phyloP scores from a whole-genome alignment of 2,888 invertebrate genomes.

The Salticus scenicus region DNA sequence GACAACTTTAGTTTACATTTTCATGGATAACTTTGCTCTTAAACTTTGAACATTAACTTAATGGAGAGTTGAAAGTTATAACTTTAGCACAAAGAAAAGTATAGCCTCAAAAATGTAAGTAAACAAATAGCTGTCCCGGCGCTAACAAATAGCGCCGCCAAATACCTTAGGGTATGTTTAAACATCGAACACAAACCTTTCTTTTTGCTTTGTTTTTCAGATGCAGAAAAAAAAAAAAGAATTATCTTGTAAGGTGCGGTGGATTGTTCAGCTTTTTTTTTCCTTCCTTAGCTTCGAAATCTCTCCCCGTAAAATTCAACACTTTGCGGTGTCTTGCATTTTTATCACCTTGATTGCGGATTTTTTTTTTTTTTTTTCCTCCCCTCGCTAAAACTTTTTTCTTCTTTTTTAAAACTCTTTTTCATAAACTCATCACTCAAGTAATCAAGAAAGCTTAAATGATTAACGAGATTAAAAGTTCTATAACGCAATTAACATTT shows the following conservation, averaged over 20 bases:
- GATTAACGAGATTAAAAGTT: constrained; percentile 26
- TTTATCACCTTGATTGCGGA: constrained; percentile 47
- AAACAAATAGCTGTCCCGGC: constrained; percentile 57
- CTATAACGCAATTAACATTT: neutral
- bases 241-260: constrained; percentile 39
- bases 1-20: constrained; percentile 60
- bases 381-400: neutral
- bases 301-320: constrained; percentile 2
- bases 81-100: constrained; percentile 48
- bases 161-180: constrained; percentile 59
- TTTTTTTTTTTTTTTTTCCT: constrained; percentile 16
- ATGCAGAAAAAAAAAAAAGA: constrained; percentile 9
- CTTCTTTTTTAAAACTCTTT: neutral
- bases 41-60: constrained; percentile 68
- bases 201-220: constrained; percentile 27
- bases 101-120: constrained; percentile 36
- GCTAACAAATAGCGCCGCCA: constrained; percentile 47
- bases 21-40: constrained; percentile 57
- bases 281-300: too few relatives aligned
- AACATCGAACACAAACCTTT: constrained; percentile 27
- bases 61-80: constrained; percentile 67
- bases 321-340: constrained; percentile 30
- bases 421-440: constrained; percentile 34
- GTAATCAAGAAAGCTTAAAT: constrained; percentile 22
- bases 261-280: constrained; percentile 32